Evolutionary conservation across 92 coral and sea anemone species (phyloP).

Genomic region (Meandrina meandrites): DNA sequence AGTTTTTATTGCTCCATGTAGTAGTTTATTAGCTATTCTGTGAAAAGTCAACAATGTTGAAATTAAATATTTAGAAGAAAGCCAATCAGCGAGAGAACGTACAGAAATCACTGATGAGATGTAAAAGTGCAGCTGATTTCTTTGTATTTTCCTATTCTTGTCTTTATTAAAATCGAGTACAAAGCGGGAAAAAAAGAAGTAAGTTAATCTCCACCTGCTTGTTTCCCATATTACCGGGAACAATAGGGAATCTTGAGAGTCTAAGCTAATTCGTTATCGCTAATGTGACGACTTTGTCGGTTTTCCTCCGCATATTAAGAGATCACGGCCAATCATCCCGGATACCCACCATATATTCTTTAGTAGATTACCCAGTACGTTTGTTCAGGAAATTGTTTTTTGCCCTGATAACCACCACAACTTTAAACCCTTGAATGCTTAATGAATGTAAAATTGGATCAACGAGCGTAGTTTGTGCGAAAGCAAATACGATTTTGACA

Average conservation of each 20-base stretch:
- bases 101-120: background rate
- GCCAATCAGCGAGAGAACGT: background rate
- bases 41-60: slow-evolving; percentile 9
- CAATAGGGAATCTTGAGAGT: background rate
- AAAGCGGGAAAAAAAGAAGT: background rate
- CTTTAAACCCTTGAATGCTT: slow-evolving; percentile 1
- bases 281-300: slow-evolving; percentile 33
- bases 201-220: slow-evolving; percentile 27
- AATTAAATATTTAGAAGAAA: slow-evolving; percentile 10
- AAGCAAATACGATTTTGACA: background rate
- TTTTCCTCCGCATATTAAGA: slow-evolving; percentile 18
- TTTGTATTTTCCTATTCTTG: slow-evolving; percentile 5
- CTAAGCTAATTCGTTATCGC: slow-evolving; percentile 15
- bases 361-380: slow-evolving; percentile 16
- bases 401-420: slow-evolving; percentile 12
- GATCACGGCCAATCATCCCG: slow-evolving; percentile 13
- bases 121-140: background rate
- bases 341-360: background rate
- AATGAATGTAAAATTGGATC: slow-evolving; percentile 24
- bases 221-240: slow-evolving; percentile 35
- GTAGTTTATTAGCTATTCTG: background rate
- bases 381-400: slow-evolving; percentile 22
- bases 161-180: background rate
- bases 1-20: background rate
- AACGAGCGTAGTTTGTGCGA: slow-evolving; percentile 12